Conservation (phyloP, 2,888 invertebrate species). For the Parnassius smintheus region DNA sequence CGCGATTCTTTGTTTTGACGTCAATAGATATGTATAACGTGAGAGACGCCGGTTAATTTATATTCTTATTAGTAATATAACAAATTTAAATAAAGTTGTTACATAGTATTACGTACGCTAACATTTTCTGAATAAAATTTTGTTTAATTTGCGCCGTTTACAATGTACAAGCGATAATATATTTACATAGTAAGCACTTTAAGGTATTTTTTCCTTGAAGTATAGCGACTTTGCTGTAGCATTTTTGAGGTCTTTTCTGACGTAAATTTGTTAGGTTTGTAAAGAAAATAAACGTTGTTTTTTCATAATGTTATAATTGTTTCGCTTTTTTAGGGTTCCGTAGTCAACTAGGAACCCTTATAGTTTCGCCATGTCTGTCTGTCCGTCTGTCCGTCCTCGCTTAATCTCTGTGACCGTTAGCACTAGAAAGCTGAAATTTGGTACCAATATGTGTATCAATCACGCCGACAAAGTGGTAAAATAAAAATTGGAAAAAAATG, state of each 20-base stretch:
- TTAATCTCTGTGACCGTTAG: too few relatives aligned
- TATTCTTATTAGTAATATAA: constrained; percentile 2
- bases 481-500: too few relatives aligned
- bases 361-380: too few relatives aligned
- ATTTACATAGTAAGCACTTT: constrained; percentile 5
- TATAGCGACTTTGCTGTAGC: constrained; percentile 2
- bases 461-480: too few relatives aligned
- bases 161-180: constrained; percentile 7
- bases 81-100: constrained; percentile 3
- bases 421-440: too few relatives aligned
- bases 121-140: neutral
- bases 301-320: too few relatives aligned
- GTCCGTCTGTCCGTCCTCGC: too few relatives aligned
- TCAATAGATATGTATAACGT: constrained; percentile 4
- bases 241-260: constrained; percentile 20
- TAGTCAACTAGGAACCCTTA: too few relatives aligned
- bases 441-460: too few relatives aligned
- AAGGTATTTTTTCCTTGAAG: constrained; percentile 6
- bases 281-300: too few relatives aligned
- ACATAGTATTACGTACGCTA: neutral
- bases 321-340: too few relatives aligned
- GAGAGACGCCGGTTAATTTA: neutral
- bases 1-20: constrained; percentile 2
- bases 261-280: neutral
- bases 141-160: neutral